phyloP scores from a whole-genome alignment of 2,113 vertebrate genomes.

The Carollia perspicillata region DNA sequence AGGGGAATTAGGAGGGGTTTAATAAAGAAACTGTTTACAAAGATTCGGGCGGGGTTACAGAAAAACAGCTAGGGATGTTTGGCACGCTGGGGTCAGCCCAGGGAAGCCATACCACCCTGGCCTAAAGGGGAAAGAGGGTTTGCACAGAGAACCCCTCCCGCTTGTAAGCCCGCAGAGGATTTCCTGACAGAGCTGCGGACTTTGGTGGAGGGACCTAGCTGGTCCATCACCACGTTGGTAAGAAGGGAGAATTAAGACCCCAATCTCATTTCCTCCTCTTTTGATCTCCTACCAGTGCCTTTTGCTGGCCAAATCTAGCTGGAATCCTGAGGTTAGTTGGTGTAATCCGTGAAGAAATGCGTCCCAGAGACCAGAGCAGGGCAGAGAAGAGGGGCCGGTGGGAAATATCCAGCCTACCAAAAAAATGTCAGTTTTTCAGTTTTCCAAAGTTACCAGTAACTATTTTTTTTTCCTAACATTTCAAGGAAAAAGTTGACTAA shows the following conservation, averaged over 20 bases:
- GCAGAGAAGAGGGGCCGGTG: neutral
- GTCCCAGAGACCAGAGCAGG: neutral
- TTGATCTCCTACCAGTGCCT: neutral
- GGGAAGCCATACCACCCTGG: neutral
- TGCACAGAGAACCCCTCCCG: neutral
- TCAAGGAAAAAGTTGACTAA: neutral
- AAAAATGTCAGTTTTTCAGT: neutral
- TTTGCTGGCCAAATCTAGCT: neutral
- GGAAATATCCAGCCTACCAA: neutral
- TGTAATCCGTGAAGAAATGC: neutral
- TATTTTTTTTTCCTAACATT: conserved; percentile 9
- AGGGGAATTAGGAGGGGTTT: conserved; percentile 66
- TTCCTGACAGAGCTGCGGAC: neutral
- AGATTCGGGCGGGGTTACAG: conserved; percentile 19
- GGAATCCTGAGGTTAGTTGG: neutral
- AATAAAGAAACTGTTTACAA: conserved; percentile 70
- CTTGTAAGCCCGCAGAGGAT: neutral
- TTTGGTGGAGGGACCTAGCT: neutral
- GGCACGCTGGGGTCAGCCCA: neutral
- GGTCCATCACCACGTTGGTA: neutral
- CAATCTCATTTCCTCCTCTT: neutral
- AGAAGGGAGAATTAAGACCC: neutral
- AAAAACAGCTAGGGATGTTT: conserved; percentile 12
- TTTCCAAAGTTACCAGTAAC: neutral
- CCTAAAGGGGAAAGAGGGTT: too few relatives aligned